phyloP scores from a whole-genome alignment of 1,140 invertebrate species.

The Drosophila kanapiae region DNA sequence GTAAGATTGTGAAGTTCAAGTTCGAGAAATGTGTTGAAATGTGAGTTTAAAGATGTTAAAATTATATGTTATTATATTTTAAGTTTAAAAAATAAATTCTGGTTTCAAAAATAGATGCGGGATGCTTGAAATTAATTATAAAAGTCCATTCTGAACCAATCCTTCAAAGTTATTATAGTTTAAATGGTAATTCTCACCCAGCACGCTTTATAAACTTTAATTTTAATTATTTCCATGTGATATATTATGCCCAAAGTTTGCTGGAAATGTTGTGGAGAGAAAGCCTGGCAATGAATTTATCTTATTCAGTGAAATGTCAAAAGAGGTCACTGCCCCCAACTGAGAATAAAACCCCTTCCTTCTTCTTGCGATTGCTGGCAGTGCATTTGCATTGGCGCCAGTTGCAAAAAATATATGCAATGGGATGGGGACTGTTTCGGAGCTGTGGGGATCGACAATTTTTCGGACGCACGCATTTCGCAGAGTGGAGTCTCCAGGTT shows the following conservation, averaged over 20 bases:
- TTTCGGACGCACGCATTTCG: constrained; percentile 58
- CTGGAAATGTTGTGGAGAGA: constrained; percentile 12
- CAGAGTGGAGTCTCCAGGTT: constrained; percentile 39
- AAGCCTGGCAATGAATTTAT: constrained; percentile 31
- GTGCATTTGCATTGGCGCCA: constrained; percentile 71
- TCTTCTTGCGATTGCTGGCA: constrained; percentile 13
- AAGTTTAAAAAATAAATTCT: no score
- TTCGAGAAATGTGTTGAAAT: constrained; percentile 45
- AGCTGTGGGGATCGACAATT: constrained; percentile 44
- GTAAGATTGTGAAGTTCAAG: constrained; percentile 56
- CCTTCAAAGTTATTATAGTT: not conserved
- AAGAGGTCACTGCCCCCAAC: constrained; percentile 38
- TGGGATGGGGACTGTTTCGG: constrained; percentile 3
- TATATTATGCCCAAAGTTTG: constrained; percentile 2
- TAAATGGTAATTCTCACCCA: not conserved
- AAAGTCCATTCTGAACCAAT: not conserved
- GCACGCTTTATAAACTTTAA: not conserved
- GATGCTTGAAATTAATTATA: no score
- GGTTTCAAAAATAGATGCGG: not conserved
- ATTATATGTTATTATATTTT: not conserved
- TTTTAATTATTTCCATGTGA: constrained; percentile 6
- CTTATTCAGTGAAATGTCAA: constrained; percentile 41
- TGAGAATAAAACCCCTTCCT: constrained; percentile 7
- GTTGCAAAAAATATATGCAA: constrained; percentile 41
- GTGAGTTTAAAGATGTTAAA: not conserved